A percentile compares a stretch with the other conserved stretches of the same genome.
Evolutionary conservation across 2,888 invertebrate species (phyloP).

Genomic region (Villa cingulata): DNA sequence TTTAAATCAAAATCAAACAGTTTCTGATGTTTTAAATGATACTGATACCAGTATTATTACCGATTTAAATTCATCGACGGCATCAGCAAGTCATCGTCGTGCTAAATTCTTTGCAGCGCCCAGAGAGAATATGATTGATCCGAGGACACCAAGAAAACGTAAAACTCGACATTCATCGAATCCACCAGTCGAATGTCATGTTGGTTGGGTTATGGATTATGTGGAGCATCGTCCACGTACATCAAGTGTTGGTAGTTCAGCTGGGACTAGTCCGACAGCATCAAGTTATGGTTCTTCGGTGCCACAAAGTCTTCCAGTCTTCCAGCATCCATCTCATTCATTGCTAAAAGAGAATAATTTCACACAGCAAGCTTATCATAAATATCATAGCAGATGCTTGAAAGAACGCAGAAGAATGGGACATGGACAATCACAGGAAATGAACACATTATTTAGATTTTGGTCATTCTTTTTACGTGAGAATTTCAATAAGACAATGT

Average conservation of each 20-base stretch:
- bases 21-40: background rate
- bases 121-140: constrained; percentile 54
- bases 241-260: constrained; percentile 66
- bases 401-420: constrained; percentile 85
- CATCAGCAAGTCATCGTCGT: constrained; percentile 33
- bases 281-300: constrained; percentile 63
- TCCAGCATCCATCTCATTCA: constrained; percentile 94
- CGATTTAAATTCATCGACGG: constrained; percentile 10
- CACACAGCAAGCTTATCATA: constrained; percentile 94
- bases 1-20: background rate
- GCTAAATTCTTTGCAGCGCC: constrained; percentile 90
- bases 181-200: constrained; percentile 87
- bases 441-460: constrained; percentile 98
- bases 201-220: constrained; percentile 95
- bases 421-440: constrained; percentile 91
- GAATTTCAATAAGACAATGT: constrained; percentile 97
- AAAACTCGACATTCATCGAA: constrained; percentile 87
- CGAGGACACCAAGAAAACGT: constrained; percentile 62
- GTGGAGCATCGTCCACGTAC: constrained; percentile 70
- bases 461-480: constrained; percentile 99
- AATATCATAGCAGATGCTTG: constrained; percentile 82
- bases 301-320: constrained; percentile 72
- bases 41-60: too few species aligned
- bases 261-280: constrained; percentile 62
- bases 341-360: constrained; percentile 92